Conservation (phyloP, 2,797 vertebrate genomes). For the Liparis tanakae region DNA sequence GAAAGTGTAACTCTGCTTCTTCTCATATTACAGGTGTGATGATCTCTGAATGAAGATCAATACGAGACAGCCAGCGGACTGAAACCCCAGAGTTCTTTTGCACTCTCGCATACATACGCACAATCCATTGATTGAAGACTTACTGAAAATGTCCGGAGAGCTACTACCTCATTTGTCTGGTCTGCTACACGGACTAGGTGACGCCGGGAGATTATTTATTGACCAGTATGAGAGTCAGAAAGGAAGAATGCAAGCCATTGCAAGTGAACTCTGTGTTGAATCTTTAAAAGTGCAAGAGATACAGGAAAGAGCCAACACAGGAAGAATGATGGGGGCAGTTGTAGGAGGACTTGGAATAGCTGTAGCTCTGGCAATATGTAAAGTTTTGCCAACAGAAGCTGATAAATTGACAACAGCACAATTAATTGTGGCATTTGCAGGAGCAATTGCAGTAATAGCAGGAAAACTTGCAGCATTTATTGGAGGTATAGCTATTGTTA, state of each 20-base stretch:
- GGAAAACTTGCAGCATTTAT: fast-evolving
- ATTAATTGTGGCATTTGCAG: fast-evolving
- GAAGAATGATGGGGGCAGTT: fast-evolving
- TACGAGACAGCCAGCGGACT: neutral
- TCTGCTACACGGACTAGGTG: neutral
- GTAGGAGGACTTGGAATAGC: neutral
- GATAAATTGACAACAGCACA: fast-evolving
- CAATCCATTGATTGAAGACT: neutral
- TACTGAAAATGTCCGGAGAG: neutral
- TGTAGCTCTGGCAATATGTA: fast-evolving
- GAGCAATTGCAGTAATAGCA: fast-evolving
- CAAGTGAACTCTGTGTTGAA: fast-evolving
- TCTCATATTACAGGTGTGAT: neutral
- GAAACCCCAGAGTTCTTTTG: neutral
- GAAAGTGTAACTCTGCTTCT: neutral
- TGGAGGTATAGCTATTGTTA: neutral
- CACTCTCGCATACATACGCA: too few relatives aligned
- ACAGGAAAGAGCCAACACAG: fast-evolving
- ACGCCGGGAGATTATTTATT: fast-evolving
- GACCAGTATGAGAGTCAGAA: fast-evolving
- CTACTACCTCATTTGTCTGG: neutral
- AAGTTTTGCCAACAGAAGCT: fast-evolving
- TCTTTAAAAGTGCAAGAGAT: neutral
- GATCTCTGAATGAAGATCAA: neutral
- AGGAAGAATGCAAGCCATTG: neutral